A percentile compares a stretch with the other conserved stretches of the same genome.
Evolutionary conservation across 2,113 vertebrate species (phyloP).

Genomic region (Ceuthmochares aereus): DNA sequence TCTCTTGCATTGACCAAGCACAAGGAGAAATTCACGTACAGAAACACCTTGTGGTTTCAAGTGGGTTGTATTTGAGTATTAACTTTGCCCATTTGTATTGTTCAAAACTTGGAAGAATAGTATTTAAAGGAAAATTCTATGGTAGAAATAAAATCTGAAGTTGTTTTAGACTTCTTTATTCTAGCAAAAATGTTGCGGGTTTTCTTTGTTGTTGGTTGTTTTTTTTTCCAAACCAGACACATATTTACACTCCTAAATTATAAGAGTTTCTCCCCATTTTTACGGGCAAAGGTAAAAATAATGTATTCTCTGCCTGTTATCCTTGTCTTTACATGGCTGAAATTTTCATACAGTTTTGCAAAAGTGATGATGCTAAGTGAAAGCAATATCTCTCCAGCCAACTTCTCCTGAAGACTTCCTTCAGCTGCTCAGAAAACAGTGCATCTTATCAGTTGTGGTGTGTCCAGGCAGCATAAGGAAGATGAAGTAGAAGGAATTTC

Average conservation of each 20-base stretch:
- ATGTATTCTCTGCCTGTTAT: neutral
- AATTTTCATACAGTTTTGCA: neutral
- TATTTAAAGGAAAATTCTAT: neutral
- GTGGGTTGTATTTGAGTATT: neutral
- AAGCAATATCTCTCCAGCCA: neutral
- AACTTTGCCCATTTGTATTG: neutral
- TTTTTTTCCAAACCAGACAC: neutral
- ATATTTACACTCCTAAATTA: neutral
- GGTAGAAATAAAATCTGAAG: neutral
- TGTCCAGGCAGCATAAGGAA: neutral
- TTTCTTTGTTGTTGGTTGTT: neutral
- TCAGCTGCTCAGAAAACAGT: neutral
- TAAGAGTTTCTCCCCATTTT: neutral
- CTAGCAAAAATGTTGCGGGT: neutral
- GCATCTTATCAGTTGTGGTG: neutral
- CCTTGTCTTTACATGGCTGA: neutral
- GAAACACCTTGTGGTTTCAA: neutral
- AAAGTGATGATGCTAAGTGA: neutral
- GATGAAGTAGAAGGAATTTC: slow-evolving; percentile 10
- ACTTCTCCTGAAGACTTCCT: neutral
- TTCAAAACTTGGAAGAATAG: neutral
- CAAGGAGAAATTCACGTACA: neutral
- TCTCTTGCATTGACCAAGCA: neutral
- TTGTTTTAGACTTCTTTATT: neutral
- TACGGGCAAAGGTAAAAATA: neutral